Percentiles rank a stretch among this genome's conserved stretches.
Evolutionary conservation across 2,888 invertebrate species (phyloP).

Genomic region (Nudaria mundana): DNA sequence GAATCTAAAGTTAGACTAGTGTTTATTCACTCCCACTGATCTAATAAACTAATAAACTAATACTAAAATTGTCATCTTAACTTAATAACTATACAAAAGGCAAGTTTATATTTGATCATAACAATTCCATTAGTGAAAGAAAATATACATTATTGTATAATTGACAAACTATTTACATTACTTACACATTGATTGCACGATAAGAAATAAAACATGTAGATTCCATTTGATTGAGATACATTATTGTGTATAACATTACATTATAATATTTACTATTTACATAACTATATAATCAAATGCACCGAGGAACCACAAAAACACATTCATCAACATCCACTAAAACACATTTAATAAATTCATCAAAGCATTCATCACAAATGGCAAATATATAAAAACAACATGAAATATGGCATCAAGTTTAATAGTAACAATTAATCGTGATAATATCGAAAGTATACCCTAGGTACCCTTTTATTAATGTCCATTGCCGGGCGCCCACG

Average conservation of each 20-base stretch:
- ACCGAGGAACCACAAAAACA: constrained; percentile 66
- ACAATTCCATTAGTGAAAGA: constrained; percentile 19
- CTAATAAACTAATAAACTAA: constrained; percentile 29
- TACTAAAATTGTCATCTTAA: constrained; percentile 33
- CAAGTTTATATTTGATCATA: constrained; percentile 31
- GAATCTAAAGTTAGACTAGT: not conserved
- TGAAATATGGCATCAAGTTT: constrained; percentile 12
- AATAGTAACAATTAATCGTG: constrained; percentile 9
- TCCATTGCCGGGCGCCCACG: too few species aligned
- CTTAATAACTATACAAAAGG: constrained; percentile 38
- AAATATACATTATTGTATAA: constrained; percentile 23
- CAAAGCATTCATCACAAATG: constrained; percentile 17
- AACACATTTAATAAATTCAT: constrained; percentile 13
- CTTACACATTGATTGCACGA: constrained; percentile 29
- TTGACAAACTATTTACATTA: constrained; percentile 2
- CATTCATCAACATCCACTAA: constrained; percentile 22
- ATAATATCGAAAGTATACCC: constrained; percentile 3
- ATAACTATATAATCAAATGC: constrained; percentile 57
- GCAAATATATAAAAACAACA: constrained; percentile 22
- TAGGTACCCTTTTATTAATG: constrained; percentile 1
- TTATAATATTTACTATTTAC: constrained; percentile 28
- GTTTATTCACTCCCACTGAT: constrained; percentile 7
- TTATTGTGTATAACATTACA: constrained; percentile 15
- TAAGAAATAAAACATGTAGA: constrained; percentile 26
- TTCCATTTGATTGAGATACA: constrained; percentile 32